phyloP scores from a whole-genome alignment of 1,140 invertebrate genomes.

The Drosophila repletoides region DNA sequence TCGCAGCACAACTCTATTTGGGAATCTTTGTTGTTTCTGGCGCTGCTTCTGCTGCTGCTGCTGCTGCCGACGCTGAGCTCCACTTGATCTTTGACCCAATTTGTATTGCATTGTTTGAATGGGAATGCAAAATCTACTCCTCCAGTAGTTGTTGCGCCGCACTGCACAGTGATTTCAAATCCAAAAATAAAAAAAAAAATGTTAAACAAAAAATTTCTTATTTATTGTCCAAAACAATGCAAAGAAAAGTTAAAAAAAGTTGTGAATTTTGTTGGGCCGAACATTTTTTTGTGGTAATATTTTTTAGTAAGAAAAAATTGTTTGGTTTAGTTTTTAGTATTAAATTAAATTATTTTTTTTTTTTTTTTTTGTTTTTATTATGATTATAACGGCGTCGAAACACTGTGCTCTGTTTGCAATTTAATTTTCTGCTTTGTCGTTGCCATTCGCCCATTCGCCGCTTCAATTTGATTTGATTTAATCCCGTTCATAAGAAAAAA shows the following conservation, averaged over 20 bases:
- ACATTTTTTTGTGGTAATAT: no score
- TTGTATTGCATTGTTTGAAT: conserved; percentile 74
- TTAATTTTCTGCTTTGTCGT: conserved; percentile 66
- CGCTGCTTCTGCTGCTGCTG: conserved; percentile 9
- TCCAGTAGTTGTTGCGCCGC: neutral
- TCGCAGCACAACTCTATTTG: conserved; percentile 68
- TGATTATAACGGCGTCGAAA: no score
- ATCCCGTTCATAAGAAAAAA: conserved; percentile 29
- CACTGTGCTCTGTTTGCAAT: conserved; percentile 53
- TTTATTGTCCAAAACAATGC: no score
- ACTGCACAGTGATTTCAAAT: no score
- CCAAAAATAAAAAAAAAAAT: no score
- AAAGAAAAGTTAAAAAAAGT: no score
- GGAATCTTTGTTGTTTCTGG: conserved; percentile 45
- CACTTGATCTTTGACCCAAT: conserved; percentile 82
- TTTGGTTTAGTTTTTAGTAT: no score
- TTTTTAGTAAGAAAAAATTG: no score
- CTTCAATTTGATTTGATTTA: conserved; percentile 69
- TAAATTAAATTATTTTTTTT: no score
- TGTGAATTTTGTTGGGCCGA: no score
- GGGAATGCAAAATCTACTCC: conserved; percentile 57
- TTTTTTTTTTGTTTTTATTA: no score
- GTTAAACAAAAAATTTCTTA: no score
- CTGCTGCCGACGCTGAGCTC: conserved; percentile 58
- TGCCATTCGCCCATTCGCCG: conserved; percentile 43